Percentiles rank a stretch among this genome's conserved stretches.
Evolutionary conservation across 2,797 vertebrate species (phyloP).

Genomic region (Myotis planiceps): DNA sequence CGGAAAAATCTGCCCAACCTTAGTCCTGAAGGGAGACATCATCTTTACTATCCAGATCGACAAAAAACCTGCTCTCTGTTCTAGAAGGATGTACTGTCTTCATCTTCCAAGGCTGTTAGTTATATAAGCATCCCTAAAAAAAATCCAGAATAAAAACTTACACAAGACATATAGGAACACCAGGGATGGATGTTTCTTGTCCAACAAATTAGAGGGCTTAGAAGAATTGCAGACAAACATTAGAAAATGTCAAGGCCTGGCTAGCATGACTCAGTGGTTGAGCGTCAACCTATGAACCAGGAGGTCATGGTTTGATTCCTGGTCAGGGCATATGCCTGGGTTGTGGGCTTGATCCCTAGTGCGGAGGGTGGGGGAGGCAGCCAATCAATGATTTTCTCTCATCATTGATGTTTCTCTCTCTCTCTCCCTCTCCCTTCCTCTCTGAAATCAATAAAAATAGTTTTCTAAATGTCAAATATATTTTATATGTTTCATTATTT

Average conservation of each 20-base stretch:
- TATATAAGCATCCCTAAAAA: background rate
- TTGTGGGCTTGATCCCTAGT: no score
- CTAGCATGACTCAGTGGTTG: no score
- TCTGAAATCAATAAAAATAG: no score
- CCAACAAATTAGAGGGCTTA: background rate
- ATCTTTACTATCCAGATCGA: background rate
- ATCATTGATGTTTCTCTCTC: no score
- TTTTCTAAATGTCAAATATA: background rate
- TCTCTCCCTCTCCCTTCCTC: no score
- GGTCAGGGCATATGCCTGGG: no score
- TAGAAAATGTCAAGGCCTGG: background rate
- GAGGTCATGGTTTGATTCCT: no score
- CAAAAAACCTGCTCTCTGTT: background rate
- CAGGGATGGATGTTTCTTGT: background rate
- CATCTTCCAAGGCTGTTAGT: background rate
- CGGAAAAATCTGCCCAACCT: background rate
- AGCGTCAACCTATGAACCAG: no score
- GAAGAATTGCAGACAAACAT: background rate
- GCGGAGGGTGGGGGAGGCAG: no score
- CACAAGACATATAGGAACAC: background rate
- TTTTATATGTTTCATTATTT: background rate
- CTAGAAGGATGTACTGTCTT: background rate
- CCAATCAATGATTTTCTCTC: no score
- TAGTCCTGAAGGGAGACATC: background rate
- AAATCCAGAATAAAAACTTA: background rate